phyloP scores from a whole-genome alignment of 2,113 vertebrate genomes.

The Pterocles gutturalis region DNA sequence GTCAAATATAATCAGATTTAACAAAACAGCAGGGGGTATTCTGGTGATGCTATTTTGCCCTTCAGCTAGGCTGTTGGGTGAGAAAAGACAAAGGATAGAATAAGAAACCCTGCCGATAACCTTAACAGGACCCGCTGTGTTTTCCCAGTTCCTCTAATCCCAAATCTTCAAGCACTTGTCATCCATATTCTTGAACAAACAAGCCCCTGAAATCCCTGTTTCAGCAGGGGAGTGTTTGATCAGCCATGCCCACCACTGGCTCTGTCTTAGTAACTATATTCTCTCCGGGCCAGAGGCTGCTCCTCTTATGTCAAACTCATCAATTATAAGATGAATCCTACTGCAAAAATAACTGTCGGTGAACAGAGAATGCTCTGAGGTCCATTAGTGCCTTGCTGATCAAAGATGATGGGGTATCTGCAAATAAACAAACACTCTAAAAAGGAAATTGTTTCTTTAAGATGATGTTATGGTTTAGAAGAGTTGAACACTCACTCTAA shows the following conservation, averaged over 20 bases:
- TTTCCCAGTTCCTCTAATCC: neutral
- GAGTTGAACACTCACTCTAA: too few species aligned
- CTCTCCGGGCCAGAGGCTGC: neutral
- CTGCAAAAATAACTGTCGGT: neutral
- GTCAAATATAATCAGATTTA: neutral
- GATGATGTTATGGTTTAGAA: neutral
- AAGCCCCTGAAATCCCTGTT: neutral
- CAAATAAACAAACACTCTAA: constrained; percentile 4
- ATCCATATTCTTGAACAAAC: constrained; percentile 6
- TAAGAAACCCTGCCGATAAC: neutral
- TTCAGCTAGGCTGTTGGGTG: neutral
- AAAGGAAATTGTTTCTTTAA: constrained; percentile 12
- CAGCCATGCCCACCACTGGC: neutral
- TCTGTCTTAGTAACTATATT: neutral
- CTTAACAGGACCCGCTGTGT: neutral
- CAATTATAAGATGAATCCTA: neutral
- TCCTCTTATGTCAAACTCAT: neutral
- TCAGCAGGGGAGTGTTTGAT: neutral
- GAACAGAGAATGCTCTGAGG: neutral
- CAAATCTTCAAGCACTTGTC: neutral
- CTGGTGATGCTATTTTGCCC: neutral
- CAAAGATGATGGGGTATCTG: constrained; percentile 1
- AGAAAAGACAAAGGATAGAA: neutral
- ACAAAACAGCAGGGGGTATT: neutral
- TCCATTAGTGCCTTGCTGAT: neutral